These are phyloP conservation scores for Oostethus manadensis DNA, from an alignment of 2,113 vertebrate species.

Conservation along the genomic window DNA sequence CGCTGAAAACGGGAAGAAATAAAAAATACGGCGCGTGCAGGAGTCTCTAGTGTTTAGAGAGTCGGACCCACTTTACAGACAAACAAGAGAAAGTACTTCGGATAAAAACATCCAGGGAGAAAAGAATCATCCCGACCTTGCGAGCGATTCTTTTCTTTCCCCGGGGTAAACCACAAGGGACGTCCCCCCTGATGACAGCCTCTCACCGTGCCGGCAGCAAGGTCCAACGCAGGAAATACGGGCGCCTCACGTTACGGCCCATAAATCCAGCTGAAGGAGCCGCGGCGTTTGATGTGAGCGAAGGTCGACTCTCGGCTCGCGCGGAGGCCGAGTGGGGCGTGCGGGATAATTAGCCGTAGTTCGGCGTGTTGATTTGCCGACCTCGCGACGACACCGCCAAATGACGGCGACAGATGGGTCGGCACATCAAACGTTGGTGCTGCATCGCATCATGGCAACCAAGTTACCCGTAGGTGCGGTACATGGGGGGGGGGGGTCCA, in stretches of 20 bases:
- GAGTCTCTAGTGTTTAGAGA: slow-evolving; percentile 11
- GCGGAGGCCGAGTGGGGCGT: neutral
- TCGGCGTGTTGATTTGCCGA: neutral
- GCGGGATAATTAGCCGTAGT: neutral
- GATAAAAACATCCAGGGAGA: slow-evolving; percentile 3
- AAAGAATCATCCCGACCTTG: slow-evolving; percentile 45
- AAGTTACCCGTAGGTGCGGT: too few relatives aligned
- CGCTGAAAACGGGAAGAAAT: neutral
- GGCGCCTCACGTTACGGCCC: slow-evolving; percentile 44
- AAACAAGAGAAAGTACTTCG: slow-evolving; percentile 5
- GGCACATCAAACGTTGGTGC: too few relatives aligned
- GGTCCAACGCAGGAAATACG: slow-evolving; percentile 58
- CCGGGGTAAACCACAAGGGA: slow-evolving; percentile 53
- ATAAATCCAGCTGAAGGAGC: slow-evolving; percentile 48
- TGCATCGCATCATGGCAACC: too few relatives aligned
- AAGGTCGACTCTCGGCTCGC: slow-evolving; percentile 24
- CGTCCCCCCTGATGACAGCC: slow-evolving; percentile 50
- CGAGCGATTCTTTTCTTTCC: slow-evolving; percentile 17
- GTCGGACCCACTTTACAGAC: slow-evolving; percentile 7
- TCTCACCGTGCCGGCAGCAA: slow-evolving; percentile 52
- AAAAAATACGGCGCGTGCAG: too few relatives aligned
- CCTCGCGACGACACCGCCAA: neutral
- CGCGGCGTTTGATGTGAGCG: slow-evolving; percentile 16
- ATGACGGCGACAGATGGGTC: too few relatives aligned
- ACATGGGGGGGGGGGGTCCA: too few relatives aligned